Base-by-base conservation (phyloP, 1,140 invertebrate genomes). In the Globodera rostochiensis region DNA sequence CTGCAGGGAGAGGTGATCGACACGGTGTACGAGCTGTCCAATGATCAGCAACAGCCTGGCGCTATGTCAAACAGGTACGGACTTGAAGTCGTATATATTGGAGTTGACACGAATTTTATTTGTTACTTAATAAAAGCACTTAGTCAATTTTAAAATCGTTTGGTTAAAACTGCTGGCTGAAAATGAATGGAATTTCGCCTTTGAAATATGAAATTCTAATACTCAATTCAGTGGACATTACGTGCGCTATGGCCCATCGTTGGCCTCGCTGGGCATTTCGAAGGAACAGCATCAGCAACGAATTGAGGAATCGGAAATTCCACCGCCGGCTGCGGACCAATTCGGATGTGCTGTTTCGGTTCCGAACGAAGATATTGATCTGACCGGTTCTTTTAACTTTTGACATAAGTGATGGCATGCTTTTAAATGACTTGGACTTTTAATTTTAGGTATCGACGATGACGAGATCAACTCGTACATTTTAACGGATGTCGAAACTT, bases 391-490 rank as follows among this genome's bases (percentile, higher is more conserved):
- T 77, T 21, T 77, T 15, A 21, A 50, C 64, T 50, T 50, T 49
- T 5, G 69, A 19, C 69, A 3, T 50, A 9, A 81, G 8, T 25
- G 11, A 3, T 47, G 15, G n/a, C 21, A n/a, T 82, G 21, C 36
- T 64, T 64, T 64, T 64, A 64, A 6, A 19, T 11, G 57, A 11
- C 57, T 64, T 64, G 11, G 53, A 13, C 25, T 81, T 45, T 64
- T 11, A 45, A 1, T 67, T 73, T 36, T 45, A 88, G 86, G 80
- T 21, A 88, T 88, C 75, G 87, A 88, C 70, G 88, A 89, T 53
- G 76, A 84, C 49, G 88, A 89, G 80, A 89, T 89, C 45, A 87
- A 90, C 57, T 85, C 84, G 5, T 89, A 89, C 73, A 88, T 89
- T 80, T 76, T 89, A 19, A 84, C 81, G 6, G 80, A 86, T 11